Base-by-base conservation (phyloP, 2,888 invertebrate genomes). In the Phania funesta region DNA sequence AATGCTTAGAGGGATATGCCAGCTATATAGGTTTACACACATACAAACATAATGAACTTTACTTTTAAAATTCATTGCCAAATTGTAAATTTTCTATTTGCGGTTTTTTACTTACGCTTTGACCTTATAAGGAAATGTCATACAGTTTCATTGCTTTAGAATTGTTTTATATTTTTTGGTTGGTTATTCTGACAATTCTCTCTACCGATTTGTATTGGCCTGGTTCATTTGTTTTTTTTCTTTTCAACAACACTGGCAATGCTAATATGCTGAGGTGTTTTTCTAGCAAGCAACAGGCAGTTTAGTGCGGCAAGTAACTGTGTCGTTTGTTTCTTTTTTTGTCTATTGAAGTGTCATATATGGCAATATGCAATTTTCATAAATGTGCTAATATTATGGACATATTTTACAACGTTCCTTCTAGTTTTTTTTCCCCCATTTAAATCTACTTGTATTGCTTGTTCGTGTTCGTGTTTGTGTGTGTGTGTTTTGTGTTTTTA, bases 361-460 rank as follows among this genome's bases (percentile, higher is more conserved):
- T 78, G 82, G 82, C 68, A 58, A 74, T 65, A 74, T 74, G 78
- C 82, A 82, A 82, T 82, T 82, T 78, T 82, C 82, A 82, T 82
- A 82, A 82, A 82, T 82, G 78, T 78, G 82, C 67, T 82, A 82
- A 82, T 74, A 77, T 78, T 82, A 82, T 82, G 77, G 77, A 52
- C 81, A 68, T 81, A 81, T 81, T 77, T 81, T 81, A 73, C 50
- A 60, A 29, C 22, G 41, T 58, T 38, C 8, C 29, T 50, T 67
- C 7, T 20, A 38, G 20, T 8, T 18, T 0, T 46, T 46, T 65
- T 0, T 35, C 50, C 29, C 2, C n/a, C n/a, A n/a, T n/a, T 38
- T 7, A 11, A 18, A 35, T 50, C 44, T 62, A 5, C 35, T 56
- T 20, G 11, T 64, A n/a, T 2, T 44, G 13, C 13, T 52, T 56